These are phyloP conservation scores for Cephus sareptanus DNA, from an alignment of 2,888 invertebrate species.

Conservation along the genomic window DNA sequence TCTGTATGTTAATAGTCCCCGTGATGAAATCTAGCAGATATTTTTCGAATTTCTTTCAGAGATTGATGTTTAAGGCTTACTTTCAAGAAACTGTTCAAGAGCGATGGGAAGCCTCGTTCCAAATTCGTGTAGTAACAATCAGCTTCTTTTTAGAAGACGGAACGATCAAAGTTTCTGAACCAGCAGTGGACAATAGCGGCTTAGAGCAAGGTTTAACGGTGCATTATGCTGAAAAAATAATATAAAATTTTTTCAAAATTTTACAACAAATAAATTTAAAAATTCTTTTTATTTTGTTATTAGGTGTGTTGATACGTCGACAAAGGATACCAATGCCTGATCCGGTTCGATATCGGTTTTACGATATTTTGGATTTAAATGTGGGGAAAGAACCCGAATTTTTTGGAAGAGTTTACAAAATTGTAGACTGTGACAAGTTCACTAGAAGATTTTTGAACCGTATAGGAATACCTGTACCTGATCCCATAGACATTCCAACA, in stretches of 20 bases:
- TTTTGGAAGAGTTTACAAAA: conserved; percentile 83
- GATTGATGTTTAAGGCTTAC: conserved; percentile 81
- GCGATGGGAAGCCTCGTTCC: conserved; percentile 73
- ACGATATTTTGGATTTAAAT: conserved; percentile 88
- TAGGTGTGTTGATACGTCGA: conserved; percentile 83
- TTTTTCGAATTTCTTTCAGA: conserved; percentile 66
- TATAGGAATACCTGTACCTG: conserved; percentile 85
- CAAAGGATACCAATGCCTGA: conserved; percentile 83
- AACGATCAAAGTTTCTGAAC: conserved; percentile 88
- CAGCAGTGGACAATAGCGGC: conserved; percentile 85
- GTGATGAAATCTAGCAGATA: not conserved
- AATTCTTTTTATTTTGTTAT: conserved; percentile 9
- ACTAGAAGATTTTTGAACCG: conserved; percentile 86
- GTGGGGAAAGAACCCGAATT: conserved; percentile 84
- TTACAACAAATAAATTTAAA: not conserved
- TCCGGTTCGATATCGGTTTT: conserved; percentile 80
- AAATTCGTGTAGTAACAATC: conserved; percentile 84
- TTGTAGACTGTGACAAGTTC: conserved; percentile 88
- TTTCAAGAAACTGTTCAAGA: conserved; percentile 86
- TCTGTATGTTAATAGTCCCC: not conserved
- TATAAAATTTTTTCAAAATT: conserved; percentile 25
- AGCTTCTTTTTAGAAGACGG: conserved; percentile 92
- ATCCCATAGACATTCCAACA: conserved; percentile 71
- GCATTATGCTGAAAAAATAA: not conserved
- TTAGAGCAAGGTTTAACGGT: conserved; percentile 79